Conservation (phyloP, 2,797 vertebrate genomes). For the Gymnopithys bicolor region DNA sequence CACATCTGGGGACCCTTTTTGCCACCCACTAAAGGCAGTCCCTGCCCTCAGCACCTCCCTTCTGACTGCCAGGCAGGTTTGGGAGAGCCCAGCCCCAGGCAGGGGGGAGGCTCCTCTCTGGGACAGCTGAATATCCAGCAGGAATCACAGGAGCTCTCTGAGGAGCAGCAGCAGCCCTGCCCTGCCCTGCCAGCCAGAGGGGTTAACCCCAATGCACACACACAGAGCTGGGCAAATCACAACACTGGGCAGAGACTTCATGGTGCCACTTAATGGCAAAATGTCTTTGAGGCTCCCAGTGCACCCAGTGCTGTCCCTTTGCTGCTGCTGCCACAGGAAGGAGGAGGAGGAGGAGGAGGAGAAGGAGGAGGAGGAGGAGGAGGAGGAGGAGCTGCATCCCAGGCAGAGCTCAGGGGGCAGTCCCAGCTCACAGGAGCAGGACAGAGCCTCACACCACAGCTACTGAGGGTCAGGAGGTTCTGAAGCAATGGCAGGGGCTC, state of each 20-base stretch:
- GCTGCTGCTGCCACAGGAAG: background rate
- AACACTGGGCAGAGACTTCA: conserved; percentile 50
- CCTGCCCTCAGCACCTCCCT: background rate
- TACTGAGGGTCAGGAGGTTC: background rate
- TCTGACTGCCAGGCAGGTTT: background rate
- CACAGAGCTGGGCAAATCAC: conserved; percentile 70
- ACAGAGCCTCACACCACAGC: background rate
- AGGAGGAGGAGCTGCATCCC: background rate
- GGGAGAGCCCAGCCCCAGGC: background rate
- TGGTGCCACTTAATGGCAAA: conserved; percentile 6
- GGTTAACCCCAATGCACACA: conserved; percentile 71
- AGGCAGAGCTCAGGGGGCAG: background rate
- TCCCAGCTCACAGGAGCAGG: background rate
- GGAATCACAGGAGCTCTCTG: conserved; percentile 54
- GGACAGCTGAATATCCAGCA: conserved; percentile 39
- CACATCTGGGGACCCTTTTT: background rate
- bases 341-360: background rate
- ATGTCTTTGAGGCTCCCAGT: background rate
- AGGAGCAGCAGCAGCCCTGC: conserved; percentile 55
- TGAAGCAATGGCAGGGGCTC: background rate
- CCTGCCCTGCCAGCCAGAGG: conserved; percentile 53
- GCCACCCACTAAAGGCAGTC: background rate
- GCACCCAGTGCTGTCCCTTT: background rate
- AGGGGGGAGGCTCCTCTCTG: background rate
- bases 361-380: background rate